These are phyloP conservation scores for Cephus spinipes DNA, from an alignment of 2,888 invertebrate species.

Conservation along the genomic window DNA sequence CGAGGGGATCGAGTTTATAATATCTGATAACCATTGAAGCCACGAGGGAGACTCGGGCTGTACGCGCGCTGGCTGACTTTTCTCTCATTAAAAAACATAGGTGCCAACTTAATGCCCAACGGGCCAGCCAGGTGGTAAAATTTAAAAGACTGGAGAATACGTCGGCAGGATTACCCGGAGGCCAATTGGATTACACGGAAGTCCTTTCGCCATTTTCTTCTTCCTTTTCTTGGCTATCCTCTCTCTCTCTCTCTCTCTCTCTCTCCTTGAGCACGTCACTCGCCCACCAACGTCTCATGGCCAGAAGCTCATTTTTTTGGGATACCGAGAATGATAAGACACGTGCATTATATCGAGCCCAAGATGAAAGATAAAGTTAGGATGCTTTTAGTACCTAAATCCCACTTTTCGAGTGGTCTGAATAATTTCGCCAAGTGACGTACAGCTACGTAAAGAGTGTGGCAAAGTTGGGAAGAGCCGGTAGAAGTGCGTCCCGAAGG, in stretches of 20 bases:
- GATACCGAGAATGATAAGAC: background rate
- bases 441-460: background rate
- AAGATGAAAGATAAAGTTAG: background rate
- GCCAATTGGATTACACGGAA: conserved; percentile 1
- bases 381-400: background rate
- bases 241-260: conserved; percentile 15
- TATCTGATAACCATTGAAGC: background rate
- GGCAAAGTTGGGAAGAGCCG: background rate
- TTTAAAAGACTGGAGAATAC: background rate
- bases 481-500: background rate
- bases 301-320: background rate
- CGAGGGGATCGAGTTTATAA: background rate
- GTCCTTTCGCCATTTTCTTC: conserved; percentile 27
- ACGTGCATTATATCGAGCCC: no score
- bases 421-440: background rate
- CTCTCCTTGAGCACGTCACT: background rate
- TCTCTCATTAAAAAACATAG: background rate
- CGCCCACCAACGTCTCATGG: background rate
- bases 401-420: background rate
- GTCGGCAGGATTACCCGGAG: background rate
- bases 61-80: background rate
- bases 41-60: background rate
- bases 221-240: conserved; percentile 6
- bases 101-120: background rate
- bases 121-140: background rate